These are phyloP conservation scores for Troilus luridus DNA, from an alignment of 2,888 invertebrate genomes.

Conservation along the genomic window DNA sequence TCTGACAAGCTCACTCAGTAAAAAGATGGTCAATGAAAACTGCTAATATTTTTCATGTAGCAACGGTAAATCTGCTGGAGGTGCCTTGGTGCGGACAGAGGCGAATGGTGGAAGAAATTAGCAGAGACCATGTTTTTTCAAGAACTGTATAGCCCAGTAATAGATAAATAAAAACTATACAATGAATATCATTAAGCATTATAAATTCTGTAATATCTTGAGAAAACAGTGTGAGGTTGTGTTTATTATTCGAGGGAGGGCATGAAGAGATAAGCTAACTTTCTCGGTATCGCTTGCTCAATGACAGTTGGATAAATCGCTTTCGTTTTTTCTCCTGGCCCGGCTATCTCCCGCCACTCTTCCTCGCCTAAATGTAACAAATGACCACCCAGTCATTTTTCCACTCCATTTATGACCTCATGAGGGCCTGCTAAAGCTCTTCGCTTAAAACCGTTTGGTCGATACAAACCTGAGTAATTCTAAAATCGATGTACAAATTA, in stretches of 20 bases:
- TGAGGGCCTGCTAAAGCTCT: background rate
- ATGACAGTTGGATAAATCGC: background rate
- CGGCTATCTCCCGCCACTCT: background rate
- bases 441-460: background rate
- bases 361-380: background rate
- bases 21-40: too few species aligned
- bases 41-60: too few species aligned
- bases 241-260: background rate
- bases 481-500: background rate
- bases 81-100: too few species aligned
- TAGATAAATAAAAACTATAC: too few species aligned
- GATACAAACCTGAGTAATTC: background rate
- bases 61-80: too few species aligned
- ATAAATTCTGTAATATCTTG: background rate
- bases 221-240: background rate
- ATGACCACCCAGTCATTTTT: constrained; percentile 17
- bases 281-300: background rate
- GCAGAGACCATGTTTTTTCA: too few species aligned
- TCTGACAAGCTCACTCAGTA: too few species aligned
- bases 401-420: constrained; percentile 23
- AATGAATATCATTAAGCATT: background rate
- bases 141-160: too few species aligned
- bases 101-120: too few species aligned
- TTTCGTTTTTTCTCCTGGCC: background rate
- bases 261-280: background rate